Percentiles rank a stretch among this genome's conserved stretches.
Conservation (phyloP, 2,888 invertebrate genomes). For the Plusia festucae region DNA sequence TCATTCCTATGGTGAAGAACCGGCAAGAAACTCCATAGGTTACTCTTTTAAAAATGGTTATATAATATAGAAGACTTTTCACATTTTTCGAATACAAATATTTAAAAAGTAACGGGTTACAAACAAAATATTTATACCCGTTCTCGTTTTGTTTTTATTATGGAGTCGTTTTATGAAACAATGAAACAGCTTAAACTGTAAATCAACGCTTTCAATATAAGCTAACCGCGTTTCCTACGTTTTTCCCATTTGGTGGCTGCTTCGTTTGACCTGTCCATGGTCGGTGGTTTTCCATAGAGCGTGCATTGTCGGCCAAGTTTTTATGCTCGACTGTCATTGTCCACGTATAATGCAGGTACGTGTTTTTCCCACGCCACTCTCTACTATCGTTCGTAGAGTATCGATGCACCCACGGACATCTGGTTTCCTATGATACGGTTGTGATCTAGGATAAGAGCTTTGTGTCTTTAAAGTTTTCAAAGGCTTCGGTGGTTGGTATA, state of each 20-base stretch:
- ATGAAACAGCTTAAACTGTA: slow-evolving; percentile 18
- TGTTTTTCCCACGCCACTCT: slow-evolving; percentile 76
- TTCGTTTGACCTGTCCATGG: slow-evolving; percentile 73
- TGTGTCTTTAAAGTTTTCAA: neutral
- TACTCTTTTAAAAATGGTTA: too few relatives aligned
- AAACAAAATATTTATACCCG: neutral
- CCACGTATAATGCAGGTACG: slow-evolving; percentile 63
- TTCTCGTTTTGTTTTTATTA: neutral
- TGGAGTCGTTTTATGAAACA: neutral
- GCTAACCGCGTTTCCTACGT: slow-evolving; percentile 42
- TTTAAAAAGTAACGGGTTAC: neutral
- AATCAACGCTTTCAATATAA: slow-evolving; percentile 44
- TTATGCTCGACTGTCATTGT: slow-evolving; percentile 78
- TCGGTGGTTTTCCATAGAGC: slow-evolving; percentile 76
- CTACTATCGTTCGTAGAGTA: slow-evolving; percentile 39
- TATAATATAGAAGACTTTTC: too few relatives aligned
- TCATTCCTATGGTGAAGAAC: too few relatives aligned
- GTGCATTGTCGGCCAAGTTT: slow-evolving; percentile 78
- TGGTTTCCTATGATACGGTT: slow-evolving; percentile 45
- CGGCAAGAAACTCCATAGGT: too few relatives aligned
- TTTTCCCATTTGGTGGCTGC: slow-evolving; percentile 44
- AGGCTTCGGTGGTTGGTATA: neutral
- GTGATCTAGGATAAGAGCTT: slow-evolving; percentile 17
- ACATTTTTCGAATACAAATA: too few relatives aligned
- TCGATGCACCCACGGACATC: slow-evolving; percentile 37